These are phyloP conservation scores for Brachionus asplanchnoidis DNA, from an alignment of 1,140 invertebrate genomes.

Conservation along the genomic window DNA sequence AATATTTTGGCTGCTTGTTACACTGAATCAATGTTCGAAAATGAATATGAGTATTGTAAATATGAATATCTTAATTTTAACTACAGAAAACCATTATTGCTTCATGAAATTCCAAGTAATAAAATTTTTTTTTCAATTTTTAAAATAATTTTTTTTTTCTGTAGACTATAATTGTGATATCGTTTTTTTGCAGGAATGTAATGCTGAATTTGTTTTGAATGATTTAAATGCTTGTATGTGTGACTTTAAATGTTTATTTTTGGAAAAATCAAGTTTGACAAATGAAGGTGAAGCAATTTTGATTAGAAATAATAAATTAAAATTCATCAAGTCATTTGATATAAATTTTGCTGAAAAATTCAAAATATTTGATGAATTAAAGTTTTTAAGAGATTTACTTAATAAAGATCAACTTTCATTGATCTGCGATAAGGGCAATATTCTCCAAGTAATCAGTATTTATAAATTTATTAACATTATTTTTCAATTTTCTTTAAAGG, in stretches of 20 bases:
- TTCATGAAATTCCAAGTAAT: constrained; percentile 14
- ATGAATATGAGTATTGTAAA: constrained; percentile 18
- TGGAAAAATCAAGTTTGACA: background rate
- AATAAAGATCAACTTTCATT: background rate
- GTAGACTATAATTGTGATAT: constrained; percentile 30
- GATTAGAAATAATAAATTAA: background rate
- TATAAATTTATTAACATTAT: background rate
- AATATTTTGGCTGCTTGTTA: constrained; percentile 39
- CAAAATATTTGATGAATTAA: background rate
- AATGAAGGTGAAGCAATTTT: constrained; percentile 22
- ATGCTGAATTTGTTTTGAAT: background rate
- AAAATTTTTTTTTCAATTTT: background rate
- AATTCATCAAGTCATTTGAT: background rate
- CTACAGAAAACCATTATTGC: constrained; percentile 17
- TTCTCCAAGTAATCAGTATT: background rate
- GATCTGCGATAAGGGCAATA: background rate
- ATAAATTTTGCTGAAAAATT: background rate
- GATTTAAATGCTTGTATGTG: background rate
- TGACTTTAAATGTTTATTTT: background rate
- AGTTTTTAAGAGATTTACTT: background rate
- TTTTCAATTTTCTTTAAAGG: background rate
- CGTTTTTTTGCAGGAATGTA: constrained; percentile 34
- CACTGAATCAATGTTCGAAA: background rate
- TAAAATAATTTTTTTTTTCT: background rate
- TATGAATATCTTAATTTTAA: constrained; percentile 6